Base-by-base conservation (phyloP, 2,888 invertebrate genomes). In the Drosophila borborema region DNA sequence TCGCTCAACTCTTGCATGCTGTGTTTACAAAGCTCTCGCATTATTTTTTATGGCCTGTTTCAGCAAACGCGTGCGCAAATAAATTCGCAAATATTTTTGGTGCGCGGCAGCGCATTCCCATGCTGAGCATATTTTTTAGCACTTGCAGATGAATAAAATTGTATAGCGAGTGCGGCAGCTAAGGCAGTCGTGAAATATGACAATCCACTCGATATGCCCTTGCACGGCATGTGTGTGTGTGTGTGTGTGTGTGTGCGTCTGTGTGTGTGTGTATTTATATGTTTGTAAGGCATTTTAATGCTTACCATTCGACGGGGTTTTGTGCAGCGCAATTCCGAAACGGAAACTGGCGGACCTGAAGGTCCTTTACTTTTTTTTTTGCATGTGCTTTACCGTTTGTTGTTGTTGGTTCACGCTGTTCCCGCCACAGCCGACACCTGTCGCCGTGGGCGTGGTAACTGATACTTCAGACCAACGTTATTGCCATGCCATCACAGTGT, bases 381-480 rank as follows among this genome's bases (percentile, higher is more conserved):
- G 20, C 45, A 60, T 68, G 61, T 66, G 38, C 73, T 6, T 28
- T 28, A 6, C 6, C 28, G 6, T 28, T 28, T 28, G 28, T 28
- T 36, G 45, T 64, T 74, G 55, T 34, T 55, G 58, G 48, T 41
- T 74, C 76, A 55, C 64, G 54, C 23, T 23, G 46, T 23, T 10
- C 10, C 3, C 43, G 43, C 9, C n/a, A n/a, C n/a, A 9, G n/a
- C 58, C 68, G 72, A 71, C 90, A 86, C 85, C 85, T 86, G 85
- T 84, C 85, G 88, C 85, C 86, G 62, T 46, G 75, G 82, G 80
- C 75, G 73, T 56, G 71, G 79, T 54, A 74, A 68, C 82, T 80
- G 88, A 80, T 82, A 80, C 81, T 72, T 80, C 66, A 80, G 80
- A 59, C 62, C 72, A 72, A 49, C 68, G 10, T 69, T 69, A 58